These are phyloP conservation scores for Pionites leucogaster DNA, from an alignment of 2,113 vertebrate genomes.

Conservation along the genomic window DNA sequence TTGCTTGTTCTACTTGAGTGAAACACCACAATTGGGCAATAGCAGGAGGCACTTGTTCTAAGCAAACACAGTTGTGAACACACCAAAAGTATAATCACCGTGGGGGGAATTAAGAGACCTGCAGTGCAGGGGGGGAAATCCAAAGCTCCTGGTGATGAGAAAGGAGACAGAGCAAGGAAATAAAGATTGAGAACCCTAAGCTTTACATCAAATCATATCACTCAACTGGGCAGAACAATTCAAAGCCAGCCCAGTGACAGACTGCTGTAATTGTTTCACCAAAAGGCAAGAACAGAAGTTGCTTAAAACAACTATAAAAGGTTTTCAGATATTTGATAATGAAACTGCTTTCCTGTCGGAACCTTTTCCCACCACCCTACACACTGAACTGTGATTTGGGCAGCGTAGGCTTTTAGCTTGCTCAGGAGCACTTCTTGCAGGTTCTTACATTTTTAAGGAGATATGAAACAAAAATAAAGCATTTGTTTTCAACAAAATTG, in stretches of 20 bases:
- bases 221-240: background rate
- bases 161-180: conserved; percentile 34
- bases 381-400: background rate
- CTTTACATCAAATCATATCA: background rate
- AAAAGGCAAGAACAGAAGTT: background rate
- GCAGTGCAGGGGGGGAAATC: background rate
- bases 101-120: background rate
- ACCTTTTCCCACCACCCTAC: background rate
- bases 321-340: background rate
- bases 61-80: conserved; percentile 5
- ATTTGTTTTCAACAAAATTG: background rate
- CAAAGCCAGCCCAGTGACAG: background rate
- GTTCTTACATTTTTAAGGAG: background rate
- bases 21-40: background rate
- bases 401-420: background rate
- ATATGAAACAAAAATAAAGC: background rate
- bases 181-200: background rate
- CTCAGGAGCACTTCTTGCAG: background rate
- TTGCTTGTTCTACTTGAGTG: conserved; percentile 12
- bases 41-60: background rate
- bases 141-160: background rate
- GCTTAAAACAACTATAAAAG: background rate
- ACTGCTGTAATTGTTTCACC: conserved; percentile 5
- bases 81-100: background rate
- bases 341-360: background rate